Conservation (phyloP, 2,888 invertebrate species). For the Dorcus hopei region DNA sequence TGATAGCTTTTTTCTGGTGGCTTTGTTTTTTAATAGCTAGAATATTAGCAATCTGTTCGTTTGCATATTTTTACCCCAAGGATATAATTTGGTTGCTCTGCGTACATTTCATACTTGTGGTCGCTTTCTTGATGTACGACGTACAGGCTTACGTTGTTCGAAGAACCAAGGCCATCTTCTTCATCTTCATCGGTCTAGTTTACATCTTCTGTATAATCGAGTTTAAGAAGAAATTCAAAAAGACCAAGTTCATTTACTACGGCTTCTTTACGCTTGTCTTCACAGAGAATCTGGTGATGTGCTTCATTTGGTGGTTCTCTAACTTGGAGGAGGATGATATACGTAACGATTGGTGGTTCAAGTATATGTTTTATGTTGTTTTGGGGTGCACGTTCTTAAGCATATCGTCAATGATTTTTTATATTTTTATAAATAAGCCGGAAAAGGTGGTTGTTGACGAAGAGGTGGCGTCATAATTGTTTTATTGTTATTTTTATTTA, state of each 20-base stretch:
- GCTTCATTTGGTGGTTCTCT: constrained; percentile 64
- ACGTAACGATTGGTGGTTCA: constrained; percentile 64
- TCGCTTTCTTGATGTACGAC: constrained; percentile 62
- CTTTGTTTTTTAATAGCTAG: constrained; percentile 70
- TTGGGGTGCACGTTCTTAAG: constrained; percentile 59
- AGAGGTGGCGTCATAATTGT: constrained; percentile 10
- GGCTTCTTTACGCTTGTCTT: constrained; percentile 66
- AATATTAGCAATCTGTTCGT: constrained; percentile 66
- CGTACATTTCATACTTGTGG: constrained; percentile 64
- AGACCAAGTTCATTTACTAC: constrained; percentile 66
- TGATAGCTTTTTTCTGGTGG: constrained; percentile 74
- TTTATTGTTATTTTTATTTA: neutral
- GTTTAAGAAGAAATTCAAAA: constrained; percentile 74
- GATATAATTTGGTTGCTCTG: constrained; percentile 59
- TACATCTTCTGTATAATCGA: constrained; percentile 76
- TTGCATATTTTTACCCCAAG: constrained; percentile 65
- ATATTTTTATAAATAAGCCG: constrained; percentile 63
- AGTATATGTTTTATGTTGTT: constrained; percentile 62
- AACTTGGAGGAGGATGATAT: constrained; percentile 52
- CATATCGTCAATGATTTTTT: constrained; percentile 60
- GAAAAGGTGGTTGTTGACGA: constrained; percentile 44
- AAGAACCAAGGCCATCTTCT: constrained; percentile 53
- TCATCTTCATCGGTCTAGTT: constrained; percentile 68
- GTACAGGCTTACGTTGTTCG: constrained; percentile 55
- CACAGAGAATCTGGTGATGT: constrained; percentile 65